Conservation (phyloP, 2,888 invertebrate genomes). For the Incurvaria masculella region DNA sequence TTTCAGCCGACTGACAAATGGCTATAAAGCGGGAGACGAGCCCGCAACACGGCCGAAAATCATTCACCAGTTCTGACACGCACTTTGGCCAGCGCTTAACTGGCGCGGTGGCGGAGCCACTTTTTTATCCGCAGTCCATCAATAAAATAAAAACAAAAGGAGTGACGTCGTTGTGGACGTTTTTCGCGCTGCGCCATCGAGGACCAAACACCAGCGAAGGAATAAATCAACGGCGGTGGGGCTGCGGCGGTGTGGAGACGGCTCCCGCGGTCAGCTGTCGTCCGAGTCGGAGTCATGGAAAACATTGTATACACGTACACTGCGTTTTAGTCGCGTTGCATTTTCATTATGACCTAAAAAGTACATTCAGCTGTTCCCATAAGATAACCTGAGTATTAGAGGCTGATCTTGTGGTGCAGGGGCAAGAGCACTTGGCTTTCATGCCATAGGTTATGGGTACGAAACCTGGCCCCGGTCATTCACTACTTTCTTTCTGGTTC, state of each 20-base stretch:
- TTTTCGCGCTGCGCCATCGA: slow-evolving; percentile 30
- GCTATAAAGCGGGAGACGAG: slow-evolving; percentile 47
- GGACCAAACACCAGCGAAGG: slow-evolving; percentile 29
- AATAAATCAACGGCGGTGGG: slow-evolving; percentile 43
- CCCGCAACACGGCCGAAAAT: slow-evolving; percentile 39
- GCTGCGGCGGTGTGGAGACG: slow-evolving; percentile 37
- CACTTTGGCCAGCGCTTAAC: slow-evolving; percentile 28
- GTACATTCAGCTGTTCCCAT: too few species aligned
- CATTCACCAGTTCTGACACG: slow-evolving; percentile 51
- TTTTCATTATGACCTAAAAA: too few species aligned
- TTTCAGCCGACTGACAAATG: slow-evolving; percentile 52
- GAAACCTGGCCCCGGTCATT: too few species aligned
- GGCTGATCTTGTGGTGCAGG: too few species aligned
- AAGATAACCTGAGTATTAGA: too few species aligned
- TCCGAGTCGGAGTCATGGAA: too few species aligned
- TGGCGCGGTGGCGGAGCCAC: slow-evolving; percentile 28
- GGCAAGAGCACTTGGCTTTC: too few species aligned
- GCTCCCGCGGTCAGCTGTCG: too few species aligned
- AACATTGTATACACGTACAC: too few species aligned
- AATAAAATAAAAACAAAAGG: slow-evolving; percentile 41
- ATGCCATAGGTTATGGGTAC: too few species aligned
- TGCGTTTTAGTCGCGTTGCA: too few species aligned
- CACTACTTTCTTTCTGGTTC: too few species aligned
- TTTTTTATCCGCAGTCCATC: slow-evolving; percentile 49
- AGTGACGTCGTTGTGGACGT: slow-evolving; percentile 51